Evolutionary conservation across 2,888 invertebrate genomes (phyloP), one percentile per base, ranked within the genome.

Genomic region (Fissipunctia ypsillon): DNA sequence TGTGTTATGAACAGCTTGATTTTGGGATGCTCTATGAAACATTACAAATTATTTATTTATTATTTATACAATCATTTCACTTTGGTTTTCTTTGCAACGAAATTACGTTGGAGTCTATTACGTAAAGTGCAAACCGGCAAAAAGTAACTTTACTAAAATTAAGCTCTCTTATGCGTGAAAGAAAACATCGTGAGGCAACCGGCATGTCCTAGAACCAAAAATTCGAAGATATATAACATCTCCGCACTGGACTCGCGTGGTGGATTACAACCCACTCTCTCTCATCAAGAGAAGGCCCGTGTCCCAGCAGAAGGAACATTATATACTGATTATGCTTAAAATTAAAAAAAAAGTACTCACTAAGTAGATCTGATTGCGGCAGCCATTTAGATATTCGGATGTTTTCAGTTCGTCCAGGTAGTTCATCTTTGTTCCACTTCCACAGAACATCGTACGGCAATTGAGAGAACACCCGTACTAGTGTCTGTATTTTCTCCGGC

Each of bases 1-100:
- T 96, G 95, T 0, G 93, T 94, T 50, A 96, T 91, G 66, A 91
- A 91, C 2, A 91, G n/a, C 84, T 95, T 96, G 2, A 96, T 73
- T 68, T 96, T 96, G 10, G 93, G 92, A 85, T 96, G 96, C 19
- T 69, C 93, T 93, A 80, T 19, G 86, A 90, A 60, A 43, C 10
- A 41, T 45, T 60, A 19, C 14, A 48, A 38, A 41, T 16, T 9
- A 16, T 19, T 16, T 16, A n/a, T 9, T n/a, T n/a, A n/a, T n/a
- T n/a, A n/a, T n/a, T n/a, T n/a, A n/a, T n/a, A 25, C 25, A 25
- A 25, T 54, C 16, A 25, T 25, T 54, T 16, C 25, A 54, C 3
- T 54, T 54, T 28, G 3, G 16, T 54, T 54, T 48, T 54, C 6
- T 16, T 25, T 25, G 16, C 25, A 54, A 14, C 52, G 3, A 14